phyloP scores from a whole-genome alignment of 1,140 invertebrate genomes.

The Zaprionus camerounensis region DNA sequence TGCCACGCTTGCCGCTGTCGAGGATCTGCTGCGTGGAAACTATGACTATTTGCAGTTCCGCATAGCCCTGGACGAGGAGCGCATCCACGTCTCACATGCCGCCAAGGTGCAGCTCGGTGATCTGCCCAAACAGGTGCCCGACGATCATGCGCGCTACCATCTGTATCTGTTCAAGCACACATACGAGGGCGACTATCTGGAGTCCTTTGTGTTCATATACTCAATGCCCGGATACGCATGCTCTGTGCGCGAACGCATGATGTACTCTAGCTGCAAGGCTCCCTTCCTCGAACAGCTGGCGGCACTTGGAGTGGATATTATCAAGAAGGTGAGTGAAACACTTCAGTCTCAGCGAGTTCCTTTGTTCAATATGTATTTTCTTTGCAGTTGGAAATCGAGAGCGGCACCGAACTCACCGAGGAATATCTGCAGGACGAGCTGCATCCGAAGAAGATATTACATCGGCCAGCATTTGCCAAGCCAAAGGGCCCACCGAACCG shows the following conservation, averaged over 20 bases:
- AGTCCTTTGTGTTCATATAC: constrained; percentile 97
- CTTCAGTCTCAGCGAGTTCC: not conserved
- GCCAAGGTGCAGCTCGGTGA: constrained; percentile 87
- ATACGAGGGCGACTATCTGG: constrained; percentile 95
- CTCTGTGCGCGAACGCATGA: constrained; percentile 97
- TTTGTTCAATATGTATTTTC: constrained; percentile 16
- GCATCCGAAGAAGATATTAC: constrained; percentile 96
- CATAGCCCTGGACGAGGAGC: constrained; percentile 86
- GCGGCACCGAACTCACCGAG: constrained; percentile 94
- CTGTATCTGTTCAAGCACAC: constrained; percentile 96
- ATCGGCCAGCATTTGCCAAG: constrained; percentile 96
- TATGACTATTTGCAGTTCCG: constrained; percentile 92
- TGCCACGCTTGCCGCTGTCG: constrained; percentile 90
- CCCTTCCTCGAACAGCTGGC: constrained; percentile 93
- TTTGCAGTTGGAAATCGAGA: constrained; percentile 95
- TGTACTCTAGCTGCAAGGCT: constrained; percentile 98
- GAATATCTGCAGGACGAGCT: constrained; percentile 96
- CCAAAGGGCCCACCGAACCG: constrained; percentile 96
- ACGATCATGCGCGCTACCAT: constrained; percentile 95
- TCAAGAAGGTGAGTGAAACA: constrained; percentile 90
- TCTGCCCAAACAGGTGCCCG: constrained; percentile 91
- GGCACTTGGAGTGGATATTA: constrained; percentile 89
- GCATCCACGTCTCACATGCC: constrained; percentile 87
- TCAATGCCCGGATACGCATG: constrained; percentile 98
- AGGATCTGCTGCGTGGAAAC: constrained; percentile 87